These are phyloP conservation scores for Podargus strigoides DNA, from an alignment of 2,797 vertebrate species.

Conservation along the genomic window DNA sequence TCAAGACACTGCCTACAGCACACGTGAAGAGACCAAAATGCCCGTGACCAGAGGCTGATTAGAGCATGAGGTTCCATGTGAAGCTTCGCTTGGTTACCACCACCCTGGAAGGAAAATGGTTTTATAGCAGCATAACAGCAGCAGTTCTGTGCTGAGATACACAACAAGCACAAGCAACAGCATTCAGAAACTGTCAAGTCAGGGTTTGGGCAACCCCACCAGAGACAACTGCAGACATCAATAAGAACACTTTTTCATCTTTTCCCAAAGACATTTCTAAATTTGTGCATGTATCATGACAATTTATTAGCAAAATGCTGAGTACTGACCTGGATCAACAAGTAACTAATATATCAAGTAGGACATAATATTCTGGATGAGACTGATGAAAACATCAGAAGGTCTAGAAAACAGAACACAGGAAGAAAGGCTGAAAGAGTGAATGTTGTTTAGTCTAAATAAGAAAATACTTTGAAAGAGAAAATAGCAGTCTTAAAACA, in stretches of 20 bases:
- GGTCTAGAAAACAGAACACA: not conserved
- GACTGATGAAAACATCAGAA: not conserved
- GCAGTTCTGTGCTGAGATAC: not conserved
- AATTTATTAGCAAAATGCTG: not conserved
- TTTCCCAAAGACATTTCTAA: not conserved
- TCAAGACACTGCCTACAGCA: not conserved
- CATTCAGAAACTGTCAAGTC: not conserved
- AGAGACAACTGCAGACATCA: not conserved
- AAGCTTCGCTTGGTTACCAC: not conserved
- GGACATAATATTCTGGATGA: not conserved
- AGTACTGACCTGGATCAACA: not conserved
- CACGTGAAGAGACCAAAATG: not conserved
- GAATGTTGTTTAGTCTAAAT: not conserved
- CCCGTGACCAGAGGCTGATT: not conserved
- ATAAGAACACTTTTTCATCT: not conserved
- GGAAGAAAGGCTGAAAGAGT: not conserved
- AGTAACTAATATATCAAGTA: not conserved
- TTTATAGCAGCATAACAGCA: not conserved
- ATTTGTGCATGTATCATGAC: rapidly evolving
- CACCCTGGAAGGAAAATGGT: not conserved
- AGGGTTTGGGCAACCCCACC: not conserved
- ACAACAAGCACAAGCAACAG: not conserved
- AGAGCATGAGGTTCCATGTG: not conserved
- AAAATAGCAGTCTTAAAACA: not conserved
- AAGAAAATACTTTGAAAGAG: not conserved